Conservation (phyloP, 2,113 vertebrate species). For the Tyto alba region DNA sequence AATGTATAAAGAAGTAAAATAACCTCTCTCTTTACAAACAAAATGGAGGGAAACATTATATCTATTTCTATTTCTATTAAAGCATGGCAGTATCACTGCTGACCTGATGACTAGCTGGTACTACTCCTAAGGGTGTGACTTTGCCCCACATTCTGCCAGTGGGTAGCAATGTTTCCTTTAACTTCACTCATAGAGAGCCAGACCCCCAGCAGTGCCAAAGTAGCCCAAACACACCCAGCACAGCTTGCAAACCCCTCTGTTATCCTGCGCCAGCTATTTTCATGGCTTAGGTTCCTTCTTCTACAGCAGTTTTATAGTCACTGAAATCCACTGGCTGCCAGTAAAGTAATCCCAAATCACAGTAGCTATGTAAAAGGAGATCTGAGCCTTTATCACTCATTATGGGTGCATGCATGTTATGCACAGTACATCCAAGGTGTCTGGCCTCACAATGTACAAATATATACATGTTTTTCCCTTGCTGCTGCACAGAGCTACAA, state of each 20-base stretch:
- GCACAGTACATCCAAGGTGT: background rate
- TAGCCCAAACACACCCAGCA: background rate
- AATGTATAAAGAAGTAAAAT: background rate
- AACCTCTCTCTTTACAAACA: background rate
- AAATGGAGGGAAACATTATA: background rate
- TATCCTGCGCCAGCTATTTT: background rate
- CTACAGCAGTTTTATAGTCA: background rate
- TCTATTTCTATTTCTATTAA: background rate
- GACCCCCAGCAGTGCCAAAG: background rate
- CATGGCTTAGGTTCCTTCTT: background rate
- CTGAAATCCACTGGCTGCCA: background rate
- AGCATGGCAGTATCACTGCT: background rate
- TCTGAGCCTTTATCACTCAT: background rate
- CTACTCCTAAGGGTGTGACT: background rate
- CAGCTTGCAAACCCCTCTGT: accelerated
- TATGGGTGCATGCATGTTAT: background rate
- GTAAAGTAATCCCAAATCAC: background rate
- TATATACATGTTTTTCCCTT: accelerated
- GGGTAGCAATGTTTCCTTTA: background rate
- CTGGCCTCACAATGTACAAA: background rate
- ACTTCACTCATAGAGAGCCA: background rate
- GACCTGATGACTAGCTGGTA: background rate
- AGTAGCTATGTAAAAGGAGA: background rate
- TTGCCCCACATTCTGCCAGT: background rate
- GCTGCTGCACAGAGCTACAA: background rate